Evolutionary conservation across 2,797 vertebrate genomes (phyloP).

Genomic region (Cuniculus paca): DNA sequence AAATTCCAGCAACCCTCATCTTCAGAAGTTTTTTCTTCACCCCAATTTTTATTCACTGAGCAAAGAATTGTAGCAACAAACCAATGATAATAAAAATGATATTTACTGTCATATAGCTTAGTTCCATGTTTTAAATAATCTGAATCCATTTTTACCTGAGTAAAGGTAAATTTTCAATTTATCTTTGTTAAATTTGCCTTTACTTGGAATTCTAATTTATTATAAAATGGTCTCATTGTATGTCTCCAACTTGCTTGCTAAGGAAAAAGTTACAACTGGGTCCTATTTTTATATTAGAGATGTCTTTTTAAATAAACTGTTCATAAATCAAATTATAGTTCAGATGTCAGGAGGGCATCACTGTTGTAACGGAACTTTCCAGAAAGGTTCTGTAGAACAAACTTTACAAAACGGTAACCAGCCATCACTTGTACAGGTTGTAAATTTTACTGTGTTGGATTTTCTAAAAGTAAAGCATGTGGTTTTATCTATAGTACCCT

Average conservation of each 20-base stretch:
- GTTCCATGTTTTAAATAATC: slow-evolving; percentile 51
- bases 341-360: not conserved
- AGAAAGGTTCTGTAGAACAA: not conserved
- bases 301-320: slow-evolving; percentile 36
- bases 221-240: not conserved
- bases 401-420: not conserved
- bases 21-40: not conserved
- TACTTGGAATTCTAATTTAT: not conserved
- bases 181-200: slow-evolving; percentile 24
- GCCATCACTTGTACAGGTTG: not conserved
- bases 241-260: not conserved
- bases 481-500: not conserved
- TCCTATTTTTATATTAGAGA: not conserved
- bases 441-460: not conserved
- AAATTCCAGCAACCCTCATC: not conserved
- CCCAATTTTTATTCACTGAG: slow-evolving; percentile 5
- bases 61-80: slow-evolving; percentile 39
- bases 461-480: not conserved
- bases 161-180: slow-evolving; percentile 49
- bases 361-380: not conserved
- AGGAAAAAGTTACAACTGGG: not conserved
- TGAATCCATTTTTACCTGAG: slow-evolving; percentile 36
- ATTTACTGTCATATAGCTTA: not conserved
- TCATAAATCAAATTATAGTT: slow-evolving; percentile 5
- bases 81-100: slow-evolving; percentile 10